Evolutionary conservation across 1,140 invertebrate species (phyloP).

Genomic region (Leptonema lineaticorne): DNA sequence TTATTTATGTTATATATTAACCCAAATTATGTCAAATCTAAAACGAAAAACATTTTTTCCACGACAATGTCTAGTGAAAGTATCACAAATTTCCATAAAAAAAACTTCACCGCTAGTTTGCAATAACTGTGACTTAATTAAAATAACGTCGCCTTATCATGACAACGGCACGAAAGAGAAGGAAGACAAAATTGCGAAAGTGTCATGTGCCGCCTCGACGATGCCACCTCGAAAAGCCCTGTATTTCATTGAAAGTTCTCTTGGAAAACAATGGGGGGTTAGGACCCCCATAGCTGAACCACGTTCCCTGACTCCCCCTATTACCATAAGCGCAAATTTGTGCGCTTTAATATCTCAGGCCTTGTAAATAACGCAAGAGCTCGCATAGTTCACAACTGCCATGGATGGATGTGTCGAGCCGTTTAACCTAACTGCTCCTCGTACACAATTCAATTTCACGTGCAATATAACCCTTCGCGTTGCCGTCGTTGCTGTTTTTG

Average conservation of each 20-base stretch:
- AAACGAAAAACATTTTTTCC: no score
- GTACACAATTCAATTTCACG: slow-evolving; percentile 23
- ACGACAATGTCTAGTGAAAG: no score
- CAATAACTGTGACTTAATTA: slow-evolving; percentile 28
- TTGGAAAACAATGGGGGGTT: no score
- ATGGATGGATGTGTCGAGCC: slow-evolving; percentile 14
- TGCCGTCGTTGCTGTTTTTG: no score
- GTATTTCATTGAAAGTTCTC: no score
- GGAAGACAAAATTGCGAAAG: not conserved
- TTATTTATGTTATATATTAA: no score
- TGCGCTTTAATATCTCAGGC: slow-evolving; percentile 26
- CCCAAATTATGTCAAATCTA: no score
- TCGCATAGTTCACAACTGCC: not conserved
- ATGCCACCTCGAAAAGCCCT: not conserved
- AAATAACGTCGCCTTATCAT: slow-evolving; percentile 9
- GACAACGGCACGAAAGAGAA: not conserved
- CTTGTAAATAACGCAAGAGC: slow-evolving; percentile 26
- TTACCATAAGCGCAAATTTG: slow-evolving; percentile 33
- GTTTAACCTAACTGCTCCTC: slow-evolving; percentile 21
- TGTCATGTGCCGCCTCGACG: not conserved
- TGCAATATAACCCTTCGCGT: slow-evolving; percentile 3
- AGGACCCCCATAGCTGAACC: no score
- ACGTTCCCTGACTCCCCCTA: no score
- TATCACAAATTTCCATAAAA: no score
- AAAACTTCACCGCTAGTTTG: slow-evolving; percentile 20